Conservation (phyloP, 2,797 vertebrate genomes). For the Hypotaenidia okinawae region DNA sequence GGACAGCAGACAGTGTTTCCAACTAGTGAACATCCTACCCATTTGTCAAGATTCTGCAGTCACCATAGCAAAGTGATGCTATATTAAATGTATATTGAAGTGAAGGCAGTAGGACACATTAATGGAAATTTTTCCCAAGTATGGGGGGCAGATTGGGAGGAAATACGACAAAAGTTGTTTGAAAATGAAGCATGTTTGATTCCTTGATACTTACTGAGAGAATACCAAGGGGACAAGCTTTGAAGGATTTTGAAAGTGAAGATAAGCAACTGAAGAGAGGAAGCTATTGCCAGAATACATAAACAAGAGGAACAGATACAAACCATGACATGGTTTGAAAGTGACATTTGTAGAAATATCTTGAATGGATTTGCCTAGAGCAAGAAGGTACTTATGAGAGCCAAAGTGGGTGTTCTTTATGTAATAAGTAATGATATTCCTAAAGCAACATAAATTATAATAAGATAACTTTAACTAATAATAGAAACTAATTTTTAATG, state of each 20-base stretch:
- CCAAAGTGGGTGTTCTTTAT: not conserved
- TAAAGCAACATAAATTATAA: not conserved
- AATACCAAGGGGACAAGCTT: not conserved
- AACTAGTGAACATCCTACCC: not conserved
- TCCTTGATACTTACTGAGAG: constrained; percentile 2
- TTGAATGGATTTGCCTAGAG: not conserved
- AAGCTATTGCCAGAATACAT: not conserved
- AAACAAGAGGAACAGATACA: not conserved
- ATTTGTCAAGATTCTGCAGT: not conserved
- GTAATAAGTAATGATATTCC: not conserved
- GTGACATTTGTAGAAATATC: not conserved
- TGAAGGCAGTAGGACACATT: not conserved
- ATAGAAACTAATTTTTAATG: not conserved
- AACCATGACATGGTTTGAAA: not conserved
- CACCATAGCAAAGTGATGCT: not conserved
- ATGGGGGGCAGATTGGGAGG: not conserved
- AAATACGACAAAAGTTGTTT: not conserved
- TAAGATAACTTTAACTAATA: not conserved
- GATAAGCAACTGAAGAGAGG: not conserved
- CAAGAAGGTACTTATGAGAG: not conserved
- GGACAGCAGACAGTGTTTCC: not conserved
- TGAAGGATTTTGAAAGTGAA: constrained; percentile 10
- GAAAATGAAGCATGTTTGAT: not conserved
- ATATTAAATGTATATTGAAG: not conserved
- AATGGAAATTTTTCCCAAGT: not conserved